A percentile compares a stretch with the other conserved stretches of the same genome.
These are phyloP conservation scores for Gibbula magus DNA, from an alignment of 2,888 invertebrate genomes.

Conservation along the genomic window DNA sequence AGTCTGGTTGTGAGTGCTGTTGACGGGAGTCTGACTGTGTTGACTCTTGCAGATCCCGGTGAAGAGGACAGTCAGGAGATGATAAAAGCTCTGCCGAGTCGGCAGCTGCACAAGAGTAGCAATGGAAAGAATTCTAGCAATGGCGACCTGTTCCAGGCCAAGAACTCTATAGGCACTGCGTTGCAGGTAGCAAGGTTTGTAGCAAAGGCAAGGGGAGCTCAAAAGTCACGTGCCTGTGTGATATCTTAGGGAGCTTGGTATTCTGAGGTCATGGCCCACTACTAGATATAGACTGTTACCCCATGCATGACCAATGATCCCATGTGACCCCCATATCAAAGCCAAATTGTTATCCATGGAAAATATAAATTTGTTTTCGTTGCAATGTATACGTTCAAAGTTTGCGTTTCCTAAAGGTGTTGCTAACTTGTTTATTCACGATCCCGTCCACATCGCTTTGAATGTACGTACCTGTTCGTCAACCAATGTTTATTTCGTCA, in stretches of 20 bases:
- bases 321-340: too few species aligned
- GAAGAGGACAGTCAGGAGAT: slow-evolving; percentile 64
- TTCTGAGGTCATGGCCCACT: slow-evolving; percentile 5
- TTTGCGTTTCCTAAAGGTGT: too few species aligned
- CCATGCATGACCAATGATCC: too few species aligned
- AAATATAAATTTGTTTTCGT: too few species aligned
- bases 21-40: slow-evolving; percentile 94
- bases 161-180: slow-evolving; percentile 66
- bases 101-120: slow-evolving; percentile 44
- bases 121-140: slow-evolving; percentile 40
- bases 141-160: slow-evolving; percentile 55
- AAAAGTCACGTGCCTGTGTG: slow-evolving; percentile 68
- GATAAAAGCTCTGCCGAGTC: slow-evolving; percentile 63
- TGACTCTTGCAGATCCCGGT: slow-evolving; percentile 84
- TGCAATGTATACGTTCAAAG: too few species aligned
- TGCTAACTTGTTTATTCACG: too few species aligned
- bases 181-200: slow-evolving; percentile 71
- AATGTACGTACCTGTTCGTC: too few species aligned
- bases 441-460: too few species aligned
- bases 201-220: slow-evolving; percentile 67
- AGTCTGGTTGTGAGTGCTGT: slow-evolving; percentile 87
- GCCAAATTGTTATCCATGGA: too few species aligned
- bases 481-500: too few species aligned
- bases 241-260: slow-evolving; percentile 47
- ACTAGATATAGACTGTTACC: neutral